Evolutionary conservation across 1,140 invertebrate genomes (phyloP), one percentile per base, ranked within the genome.

Genomic region (Anadara kagoshimensis): DNA sequence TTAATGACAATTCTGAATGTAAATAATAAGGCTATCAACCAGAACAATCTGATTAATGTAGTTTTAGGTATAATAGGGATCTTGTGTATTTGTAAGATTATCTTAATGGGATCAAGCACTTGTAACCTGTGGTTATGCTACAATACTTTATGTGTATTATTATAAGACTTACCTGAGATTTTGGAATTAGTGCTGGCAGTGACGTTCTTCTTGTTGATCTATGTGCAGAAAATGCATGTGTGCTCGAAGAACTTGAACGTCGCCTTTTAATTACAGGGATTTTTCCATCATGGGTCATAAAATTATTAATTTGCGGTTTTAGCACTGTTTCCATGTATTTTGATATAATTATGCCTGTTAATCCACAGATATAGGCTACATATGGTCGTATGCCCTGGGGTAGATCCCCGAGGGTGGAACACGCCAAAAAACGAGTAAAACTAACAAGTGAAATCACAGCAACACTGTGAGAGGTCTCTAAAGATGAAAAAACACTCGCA

Each of bases 281-380:
- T 78, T 88, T 88, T 26, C 87, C 87, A 66, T 88, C 87, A 41
- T 84, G 80, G 20, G 84, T 85, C 68, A 84, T 80, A 56, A 84
- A 81, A 59, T 81, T 84, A 73, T 81, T 84, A 53, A 86, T 84
- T 12, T 82, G 83, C 18, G 86, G 82, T 65, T 81, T 82, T 29
- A 88, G 72, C 14, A 87, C 74, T 11, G 85, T 85, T 78, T 89
- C 88, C 84, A 87, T 85, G 73, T 88, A 90, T 72, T 89, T 88
- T 56, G 87, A 85, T 22, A 85, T 82, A 44, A 90, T 76, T 51
- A 88, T 83, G n/a, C 88, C 89, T 10, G 75, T 74, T 22, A 90
- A 76, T 14, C 86, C 86, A 74, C 85, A 86, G 10, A 80, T 64
- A 78, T 90, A 89, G 45, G 84, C 84, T 5, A 88, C 41, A 71